A percentile compares a stretch with the other conserved stretches of the same genome.
Evolutionary conservation across 2,797 vertebrate species (phyloP).

Genomic region (Acomys russatus): DNA sequence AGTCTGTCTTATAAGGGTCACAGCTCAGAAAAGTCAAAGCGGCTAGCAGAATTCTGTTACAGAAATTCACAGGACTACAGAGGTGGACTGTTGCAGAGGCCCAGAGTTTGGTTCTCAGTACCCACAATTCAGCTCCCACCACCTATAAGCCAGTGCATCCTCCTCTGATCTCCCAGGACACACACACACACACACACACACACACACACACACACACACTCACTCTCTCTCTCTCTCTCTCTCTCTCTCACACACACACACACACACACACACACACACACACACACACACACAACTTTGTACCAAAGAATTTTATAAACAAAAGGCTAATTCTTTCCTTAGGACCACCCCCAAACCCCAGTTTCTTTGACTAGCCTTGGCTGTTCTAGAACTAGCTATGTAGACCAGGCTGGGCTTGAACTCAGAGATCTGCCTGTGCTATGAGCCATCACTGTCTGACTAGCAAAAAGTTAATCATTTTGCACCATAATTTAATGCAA

Average conservation of each 20-base stretch:
- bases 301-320: not conserved
- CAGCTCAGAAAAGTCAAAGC: not conserved
- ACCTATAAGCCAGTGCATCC: too few species aligned
- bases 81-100: not conserved
- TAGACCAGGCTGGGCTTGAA: not conserved
- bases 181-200: not conserved
- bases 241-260: not conserved
- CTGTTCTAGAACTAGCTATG: not conserved
- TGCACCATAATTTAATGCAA: slow-evolving; percentile 24
- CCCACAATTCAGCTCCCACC: not conserved
- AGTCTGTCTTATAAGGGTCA: not conserved
- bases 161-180: not conserved
- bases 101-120: not conserved
- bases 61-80: not conserved
- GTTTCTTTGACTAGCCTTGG: not conserved
- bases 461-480: slow-evolving; percentile 20
- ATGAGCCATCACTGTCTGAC: not conserved
- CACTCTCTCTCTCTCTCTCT: too few species aligned
- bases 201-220: not conserved
- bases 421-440: not conserved
- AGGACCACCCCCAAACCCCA: not conserved
- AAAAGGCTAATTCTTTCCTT: not conserved
- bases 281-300: not conserved
- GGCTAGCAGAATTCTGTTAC: not conserved
- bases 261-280: not conserved